These are phyloP conservation scores for Chionomys nivalis DNA, from an alignment of 2,113 vertebrate genomes.

Conservation along the genomic window DNA sequence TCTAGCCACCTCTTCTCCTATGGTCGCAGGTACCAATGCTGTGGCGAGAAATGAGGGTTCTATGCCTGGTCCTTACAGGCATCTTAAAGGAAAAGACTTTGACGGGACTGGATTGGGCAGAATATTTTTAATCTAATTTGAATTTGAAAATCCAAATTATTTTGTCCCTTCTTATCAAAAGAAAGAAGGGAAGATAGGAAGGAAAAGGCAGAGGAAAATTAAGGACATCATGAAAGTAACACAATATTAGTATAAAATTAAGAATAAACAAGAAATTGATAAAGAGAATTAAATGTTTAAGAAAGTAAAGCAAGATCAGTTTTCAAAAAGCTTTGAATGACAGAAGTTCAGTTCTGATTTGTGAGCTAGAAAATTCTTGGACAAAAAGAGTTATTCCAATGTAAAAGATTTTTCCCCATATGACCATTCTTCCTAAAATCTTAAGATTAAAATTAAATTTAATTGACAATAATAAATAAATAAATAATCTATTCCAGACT, in stretches of 20 bases:
- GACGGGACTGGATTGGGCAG: neutral
- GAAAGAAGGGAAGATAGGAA: neutral
- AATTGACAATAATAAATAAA: neutral
- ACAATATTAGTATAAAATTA: neutral
- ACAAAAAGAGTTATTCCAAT: accelerated
- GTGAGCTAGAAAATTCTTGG: neutral
- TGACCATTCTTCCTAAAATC: neutral
- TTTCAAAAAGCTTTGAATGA: neutral
- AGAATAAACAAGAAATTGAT: neutral
- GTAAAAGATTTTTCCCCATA: neutral
- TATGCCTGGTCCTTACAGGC: neutral
- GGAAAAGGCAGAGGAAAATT: neutral
- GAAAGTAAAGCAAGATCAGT: neutral
- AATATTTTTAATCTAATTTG: neutral
- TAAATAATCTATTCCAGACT: neutral
- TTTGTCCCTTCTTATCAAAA: neutral
- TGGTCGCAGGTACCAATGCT: neutral
- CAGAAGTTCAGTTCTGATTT: neutral
- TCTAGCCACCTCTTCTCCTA: neutral
- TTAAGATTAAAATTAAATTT: slow-evolving; percentile 3
- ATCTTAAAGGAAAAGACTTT: slow-evolving; percentile 6
- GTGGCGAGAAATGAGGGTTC: neutral
- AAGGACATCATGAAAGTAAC: neutral
- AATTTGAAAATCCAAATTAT: neutral
- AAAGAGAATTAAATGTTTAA: neutral